A percentile compares a stretch with the other conserved stretches of the same genome.
These are phyloP conservation scores for Scaptomyza caliginosa DNA, from an alignment of 2,888 invertebrate genomes.

Conservation along the genomic window DNA sequence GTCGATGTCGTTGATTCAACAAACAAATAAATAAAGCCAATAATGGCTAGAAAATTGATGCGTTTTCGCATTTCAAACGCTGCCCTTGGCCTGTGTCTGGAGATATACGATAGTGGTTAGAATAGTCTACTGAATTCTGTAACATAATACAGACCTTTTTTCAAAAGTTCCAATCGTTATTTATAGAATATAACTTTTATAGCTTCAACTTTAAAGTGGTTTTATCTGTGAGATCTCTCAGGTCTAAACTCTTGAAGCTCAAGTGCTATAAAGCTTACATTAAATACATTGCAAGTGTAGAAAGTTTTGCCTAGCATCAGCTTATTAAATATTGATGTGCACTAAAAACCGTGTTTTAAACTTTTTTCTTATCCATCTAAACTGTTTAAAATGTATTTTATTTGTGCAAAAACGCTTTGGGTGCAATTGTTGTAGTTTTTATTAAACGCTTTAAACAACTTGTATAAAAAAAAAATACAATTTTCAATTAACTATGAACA, in stretches of 20 bases:
- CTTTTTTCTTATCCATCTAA: constrained; percentile 41
- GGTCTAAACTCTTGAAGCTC: no score
- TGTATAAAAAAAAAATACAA: constrained; percentile 9
- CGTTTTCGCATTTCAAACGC: constrained; percentile 33
- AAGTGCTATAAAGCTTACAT: no score
- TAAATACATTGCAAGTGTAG: no score
- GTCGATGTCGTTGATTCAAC: constrained; percentile 36
- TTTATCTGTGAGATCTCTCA: no score
- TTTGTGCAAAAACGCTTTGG: constrained; percentile 15
- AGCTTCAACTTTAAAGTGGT: background rate
- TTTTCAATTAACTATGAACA: constrained; percentile 18
- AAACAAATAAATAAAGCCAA: constrained; percentile 74
- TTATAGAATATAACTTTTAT: no score
- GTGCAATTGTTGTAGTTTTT: background rate
- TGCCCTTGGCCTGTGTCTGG: constrained; percentile 6
- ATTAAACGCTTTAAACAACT: constrained; percentile 1
- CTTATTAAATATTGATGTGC: constrained; percentile 43
- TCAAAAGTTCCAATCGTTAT: no score
- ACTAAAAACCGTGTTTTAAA: constrained; percentile 7
- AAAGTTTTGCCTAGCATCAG: background rate
- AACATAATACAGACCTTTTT: background rate
- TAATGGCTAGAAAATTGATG: constrained; percentile 68
- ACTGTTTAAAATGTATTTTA: constrained; percentile 36
- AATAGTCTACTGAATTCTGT: background rate
- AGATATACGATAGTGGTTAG: background rate